phyloP scores from a whole-genome alignment of 2,113 vertebrate species.

The Sialia sialis region DNA sequence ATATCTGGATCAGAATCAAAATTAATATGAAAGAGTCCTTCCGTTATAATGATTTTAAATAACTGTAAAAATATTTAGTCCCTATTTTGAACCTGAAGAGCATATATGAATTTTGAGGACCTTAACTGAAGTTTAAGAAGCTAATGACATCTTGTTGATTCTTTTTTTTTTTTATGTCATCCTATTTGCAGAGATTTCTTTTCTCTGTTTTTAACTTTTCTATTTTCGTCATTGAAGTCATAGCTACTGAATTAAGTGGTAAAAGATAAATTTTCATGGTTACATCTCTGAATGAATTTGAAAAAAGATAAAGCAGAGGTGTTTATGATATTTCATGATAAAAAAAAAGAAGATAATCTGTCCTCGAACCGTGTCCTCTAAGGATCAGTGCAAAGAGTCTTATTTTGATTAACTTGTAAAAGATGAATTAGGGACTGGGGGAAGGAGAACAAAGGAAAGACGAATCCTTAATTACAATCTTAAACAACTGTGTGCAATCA shows the following conservation, averaged over 20 bases:
- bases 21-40: neutral
- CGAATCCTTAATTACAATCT: slow-evolving; percentile 43
- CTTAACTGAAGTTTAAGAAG: neutral
- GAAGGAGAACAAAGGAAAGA: slow-evolving; percentile 28
- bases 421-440: slow-evolving; percentile 15
- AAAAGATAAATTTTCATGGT: neutral
- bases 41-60: neutral
- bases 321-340: neutral
- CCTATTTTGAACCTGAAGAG: neutral
- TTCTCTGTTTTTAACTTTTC: neutral
- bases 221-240: neutral
- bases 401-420: slow-evolving; percentile 51
- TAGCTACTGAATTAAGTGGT: neutral
- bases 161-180: neutral
- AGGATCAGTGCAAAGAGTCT: slow-evolving; percentile 29
- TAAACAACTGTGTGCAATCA: slow-evolving; percentile 39
- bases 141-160: neutral
- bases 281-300: neutral
- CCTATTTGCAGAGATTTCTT: neutral
- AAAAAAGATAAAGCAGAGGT: neutral
- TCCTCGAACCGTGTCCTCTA: slow-evolving; percentile 22
- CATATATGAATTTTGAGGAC: neutral
- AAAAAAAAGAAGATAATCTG: neutral
- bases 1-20: slow-evolving; percentile 12
- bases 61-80: neutral